These are phyloP conservation scores for Cinclus cinclus DNA, from an alignment of 2,113 vertebrate species.

Conservation along the genomic window DNA sequence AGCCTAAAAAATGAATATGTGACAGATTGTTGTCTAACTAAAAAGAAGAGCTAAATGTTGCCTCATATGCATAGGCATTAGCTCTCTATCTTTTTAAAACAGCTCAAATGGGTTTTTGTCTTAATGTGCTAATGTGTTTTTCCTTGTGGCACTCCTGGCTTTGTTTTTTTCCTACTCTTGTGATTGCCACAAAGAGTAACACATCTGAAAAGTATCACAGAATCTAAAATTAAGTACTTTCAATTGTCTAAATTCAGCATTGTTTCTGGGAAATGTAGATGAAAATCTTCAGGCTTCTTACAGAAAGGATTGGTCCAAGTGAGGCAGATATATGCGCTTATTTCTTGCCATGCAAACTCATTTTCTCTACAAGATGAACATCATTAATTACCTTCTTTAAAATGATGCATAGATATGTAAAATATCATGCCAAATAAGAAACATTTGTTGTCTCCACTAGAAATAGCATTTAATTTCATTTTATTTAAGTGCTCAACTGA, in stretches of 20 bases:
- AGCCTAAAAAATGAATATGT: neutral
- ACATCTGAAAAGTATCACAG: constrained; percentile 17
- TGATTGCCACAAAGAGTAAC: constrained; percentile 6
- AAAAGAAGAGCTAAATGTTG: neutral
- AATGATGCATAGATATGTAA: constrained; percentile 32
- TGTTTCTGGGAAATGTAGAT: constrained; percentile 13
- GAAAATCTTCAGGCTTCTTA: neutral
- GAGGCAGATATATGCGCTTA: neutral
- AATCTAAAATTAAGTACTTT: constrained; percentile 1
- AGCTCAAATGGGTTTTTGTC: neutral
- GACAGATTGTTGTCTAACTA: neutral
- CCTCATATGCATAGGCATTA: neutral
- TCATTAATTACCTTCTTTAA: constrained; percentile 25
- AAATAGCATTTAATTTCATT: constrained; percentile 19
- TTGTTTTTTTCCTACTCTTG: neutral
- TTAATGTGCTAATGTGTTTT: neutral
- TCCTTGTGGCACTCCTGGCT: neutral
- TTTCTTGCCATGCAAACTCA: constrained; percentile 22
- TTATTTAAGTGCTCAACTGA: constrained; percentile 39
- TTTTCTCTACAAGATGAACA: constrained; percentile 10
- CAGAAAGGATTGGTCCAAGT: neutral
- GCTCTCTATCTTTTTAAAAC: neutral
- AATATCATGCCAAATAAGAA: constrained; percentile 32
- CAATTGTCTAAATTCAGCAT: neutral
- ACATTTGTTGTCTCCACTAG: constrained; percentile 30